A percentile compares a stretch with the other conserved stretches of the same genome.
phyloP scores from a whole-genome alignment of 2,797 vertebrate species.

The Thamnophis elegans region DNA sequence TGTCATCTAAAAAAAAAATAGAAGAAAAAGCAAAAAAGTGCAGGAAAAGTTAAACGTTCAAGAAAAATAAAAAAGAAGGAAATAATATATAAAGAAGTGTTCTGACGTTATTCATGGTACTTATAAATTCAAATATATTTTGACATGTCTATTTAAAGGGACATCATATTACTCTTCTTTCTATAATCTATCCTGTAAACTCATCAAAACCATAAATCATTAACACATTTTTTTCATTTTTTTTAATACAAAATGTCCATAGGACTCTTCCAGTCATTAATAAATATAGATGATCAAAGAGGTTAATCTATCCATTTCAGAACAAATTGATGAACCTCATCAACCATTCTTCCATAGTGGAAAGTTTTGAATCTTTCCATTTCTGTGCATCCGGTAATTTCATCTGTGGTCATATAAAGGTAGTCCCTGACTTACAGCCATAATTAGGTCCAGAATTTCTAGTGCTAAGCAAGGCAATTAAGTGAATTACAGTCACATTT shows the following conservation, averaged over 20 bases:
- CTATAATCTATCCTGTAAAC: neutral
- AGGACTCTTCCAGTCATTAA: neutral
- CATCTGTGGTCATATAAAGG: neutral
- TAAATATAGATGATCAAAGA: neutral
- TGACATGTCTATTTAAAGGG: neutral
- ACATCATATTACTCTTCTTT: neutral
- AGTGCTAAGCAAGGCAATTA: neutral
- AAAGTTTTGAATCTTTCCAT: neutral
- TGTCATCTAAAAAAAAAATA: neutral
- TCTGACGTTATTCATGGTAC: neutral
- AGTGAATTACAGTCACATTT: neutral
- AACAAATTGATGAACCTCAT: neutral
- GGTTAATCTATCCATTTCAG: neutral
- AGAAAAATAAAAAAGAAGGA: neutral
- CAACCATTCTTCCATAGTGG: neutral
- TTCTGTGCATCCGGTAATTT: neutral
- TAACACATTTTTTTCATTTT: neutral
- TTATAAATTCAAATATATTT: neutral
- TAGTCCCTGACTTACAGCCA: neutral
- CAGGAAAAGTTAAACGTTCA: neutral
- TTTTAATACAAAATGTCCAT: neutral
- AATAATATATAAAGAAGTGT: neutral
- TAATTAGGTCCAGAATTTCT: neutral
- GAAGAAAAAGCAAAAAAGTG: neutral
- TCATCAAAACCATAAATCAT: neutral